These are phyloP conservation scores for Actinostola sp. DNA, from an alignment of 92 coral and sea anemone species.

Conservation along the genomic window DNA sequence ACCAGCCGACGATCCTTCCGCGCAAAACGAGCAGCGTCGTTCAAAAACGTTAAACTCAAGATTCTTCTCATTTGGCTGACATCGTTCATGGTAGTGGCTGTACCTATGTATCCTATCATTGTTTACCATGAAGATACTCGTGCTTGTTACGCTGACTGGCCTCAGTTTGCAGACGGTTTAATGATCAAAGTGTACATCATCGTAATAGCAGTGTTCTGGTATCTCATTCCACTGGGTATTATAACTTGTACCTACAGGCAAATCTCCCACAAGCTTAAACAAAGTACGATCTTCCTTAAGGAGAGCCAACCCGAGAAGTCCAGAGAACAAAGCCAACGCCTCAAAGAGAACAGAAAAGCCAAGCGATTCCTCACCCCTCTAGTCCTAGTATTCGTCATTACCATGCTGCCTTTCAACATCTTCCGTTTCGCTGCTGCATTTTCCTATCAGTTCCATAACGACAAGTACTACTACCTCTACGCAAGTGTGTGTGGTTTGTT, in stretches of 20 bases:
- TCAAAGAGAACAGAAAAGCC: constrained; percentile 34
- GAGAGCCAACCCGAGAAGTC: constrained; percentile 8
- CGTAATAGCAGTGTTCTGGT: constrained; percentile 8
- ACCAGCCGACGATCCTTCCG: constrained; percentile 9
- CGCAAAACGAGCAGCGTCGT: constrained; percentile 20
- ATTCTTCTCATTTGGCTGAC: constrained; percentile 25
- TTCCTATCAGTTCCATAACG: background rate
- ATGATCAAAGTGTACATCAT: constrained; percentile 2
- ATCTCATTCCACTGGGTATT: constrained; percentile 9
- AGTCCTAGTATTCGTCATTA: constrained; percentile 19
- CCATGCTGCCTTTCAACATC: constrained; percentile 27
- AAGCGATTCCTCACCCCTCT: constrained; percentile 32
- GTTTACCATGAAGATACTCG: background rate
- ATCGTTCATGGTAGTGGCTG: constrained; percentile 14
- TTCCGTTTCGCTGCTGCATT: background rate
- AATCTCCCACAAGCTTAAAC: constrained; percentile 19
- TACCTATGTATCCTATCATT: constrained; percentile 14
- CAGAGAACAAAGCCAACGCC: constrained; percentile 19
- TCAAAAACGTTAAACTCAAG: constrained; percentile 16
- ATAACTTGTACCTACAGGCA: constrained; percentile 12
- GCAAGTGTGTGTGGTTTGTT: background rate
- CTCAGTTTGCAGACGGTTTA: background rate
- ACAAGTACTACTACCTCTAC: background rate
- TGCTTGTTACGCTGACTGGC: background rate
- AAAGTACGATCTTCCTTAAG: constrained; percentile 29